Base-by-base conservation (phyloP, 2,113 vertebrate species). In the Motacilla alba region DNA sequence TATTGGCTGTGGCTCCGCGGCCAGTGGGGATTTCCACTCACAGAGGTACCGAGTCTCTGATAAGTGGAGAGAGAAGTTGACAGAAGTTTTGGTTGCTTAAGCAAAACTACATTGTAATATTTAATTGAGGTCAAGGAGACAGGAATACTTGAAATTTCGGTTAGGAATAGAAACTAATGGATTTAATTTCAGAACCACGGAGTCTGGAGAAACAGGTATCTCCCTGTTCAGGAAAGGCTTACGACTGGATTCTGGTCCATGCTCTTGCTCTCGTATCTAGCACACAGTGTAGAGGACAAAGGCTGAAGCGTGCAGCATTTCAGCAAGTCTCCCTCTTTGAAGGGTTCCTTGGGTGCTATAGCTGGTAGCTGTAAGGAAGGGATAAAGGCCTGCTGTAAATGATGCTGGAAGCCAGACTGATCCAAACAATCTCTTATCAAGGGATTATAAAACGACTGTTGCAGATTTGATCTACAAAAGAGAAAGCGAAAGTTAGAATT, bases 1-100 rank as follows among this genome's bases (percentile, higher is more conserved):
- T 91, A 96, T 23, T 96, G 66, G 59, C 79, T 73, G 75, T 35
- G 64, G 82, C 86, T 96, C 94, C 53, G 60, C 53, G 78, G 50
- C 82, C 94, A 89, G 30, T 83, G 86, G 46, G 76, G 37, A 73
- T 88, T 96, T 85, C 89, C 76, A 93, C 53, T 72, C 30, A 23
- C 46, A 75, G 60, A 64, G n/a, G 52, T 53, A 76, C 18, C 3
- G 3, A 90, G 26, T 11, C 37, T 87, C 78, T 70, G 50, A 16
- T 15, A 59, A 89, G 27, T 18, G 30, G 39, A 83, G 47, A 62
- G 52, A 67, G 47, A 60, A 43, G 43, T 1, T 87, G 47, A 73
- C 15, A 27, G 50, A 77, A 41, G 15, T 43, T 76, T 64, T 30
- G 18, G 46, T 91, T 91, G 68, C 81, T 83, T 81, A 78, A 87